Evolutionary conservation across 1,140 invertebrate species (phyloP), one percentile per base, ranked within the genome.

Genomic region (Brachionus rotundiformis): DNA sequence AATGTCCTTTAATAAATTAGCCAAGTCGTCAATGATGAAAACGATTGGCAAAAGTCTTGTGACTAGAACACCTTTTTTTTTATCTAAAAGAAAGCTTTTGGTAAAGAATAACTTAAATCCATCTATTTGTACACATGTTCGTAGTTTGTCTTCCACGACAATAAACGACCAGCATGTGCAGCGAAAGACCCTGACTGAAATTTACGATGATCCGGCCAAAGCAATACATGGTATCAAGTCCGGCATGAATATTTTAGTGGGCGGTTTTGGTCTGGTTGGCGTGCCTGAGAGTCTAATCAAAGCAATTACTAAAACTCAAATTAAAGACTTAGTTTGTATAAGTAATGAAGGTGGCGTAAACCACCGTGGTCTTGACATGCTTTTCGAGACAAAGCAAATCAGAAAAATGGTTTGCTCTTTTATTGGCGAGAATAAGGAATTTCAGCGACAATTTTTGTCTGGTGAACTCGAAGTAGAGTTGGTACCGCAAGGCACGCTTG

Each of bases 391-490:
- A 82, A 92, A 92, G 83, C 93, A 94, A 89, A 68, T 81, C 13
- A n/a, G 39, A 36, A 61, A 63, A 29, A 81, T 81, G 54, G 11
- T 63, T 49, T 81, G 47, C 29, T 98, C 96, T 0, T 99, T 98
- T 90, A 95, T 99, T 68, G 97, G 97, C 27, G 96, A 99, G 89
- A 99, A 99, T 91, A 92, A 92, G 8, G 95, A 98, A 89, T 96
- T 99, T 89, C 95, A 96, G 85, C 91, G 92, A 82, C 96, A 98
- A 87, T 99, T 94, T 89, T 88, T 98, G 29, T 89, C 85, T 84
- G 96, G 96, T 31, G 92, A 98, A 87, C 87, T 98, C 63, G 95
- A 97, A 89, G 92, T 98, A 7, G 95, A 98, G 87, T 88, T 98
- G 44, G 96, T 95, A 13, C 95, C 95, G 6, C 96, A 98, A 89